A percentile compares a stretch with the other conserved stretches of the same genome.
Evolutionary conservation across 2,797 vertebrate genomes (phyloP).

Genomic region (Sparus aurata): DNA sequence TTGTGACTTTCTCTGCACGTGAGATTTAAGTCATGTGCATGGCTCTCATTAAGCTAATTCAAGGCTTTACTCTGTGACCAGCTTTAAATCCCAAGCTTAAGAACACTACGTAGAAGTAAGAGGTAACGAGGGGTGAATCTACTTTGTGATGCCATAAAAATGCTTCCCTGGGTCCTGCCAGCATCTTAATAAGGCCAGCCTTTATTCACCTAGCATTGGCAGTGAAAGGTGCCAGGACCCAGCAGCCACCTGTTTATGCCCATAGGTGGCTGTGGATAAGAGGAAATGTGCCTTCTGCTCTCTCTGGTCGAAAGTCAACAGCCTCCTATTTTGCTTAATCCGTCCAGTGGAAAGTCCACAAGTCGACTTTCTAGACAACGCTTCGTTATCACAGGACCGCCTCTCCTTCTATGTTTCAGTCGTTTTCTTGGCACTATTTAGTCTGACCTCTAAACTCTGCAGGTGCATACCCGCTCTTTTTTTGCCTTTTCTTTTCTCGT

Average conservation of each 20-base stretch:
- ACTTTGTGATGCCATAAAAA: slow-evolving; percentile 61
- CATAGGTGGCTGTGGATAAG: slow-evolving; percentile 42
- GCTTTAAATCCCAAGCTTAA: slow-evolving; percentile 74
- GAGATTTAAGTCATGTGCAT: slow-evolving; percentile 75
- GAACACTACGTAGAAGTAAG: slow-evolving; percentile 60
- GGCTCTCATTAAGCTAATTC: slow-evolving; percentile 84
- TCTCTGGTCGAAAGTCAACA: slow-evolving; percentile 51
- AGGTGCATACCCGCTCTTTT: slow-evolving; percentile 46
- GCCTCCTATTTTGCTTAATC: slow-evolving; percentile 47
- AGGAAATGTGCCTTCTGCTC: slow-evolving; percentile 48
- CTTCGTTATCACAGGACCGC: slow-evolving; percentile 11
- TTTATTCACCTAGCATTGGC: slow-evolving; percentile 31
- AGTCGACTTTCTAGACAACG: slow-evolving; percentile 14
- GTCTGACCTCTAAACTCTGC: slow-evolving; percentile 18
- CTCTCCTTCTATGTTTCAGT: slow-evolving; percentile 34
- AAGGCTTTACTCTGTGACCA: slow-evolving; percentile 75
- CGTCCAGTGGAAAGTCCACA: slow-evolving; percentile 30
- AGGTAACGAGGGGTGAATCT: slow-evolving; percentile 69
- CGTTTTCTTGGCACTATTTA: slow-evolving; percentile 7
- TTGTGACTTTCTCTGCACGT: slow-evolving; percentile 71
- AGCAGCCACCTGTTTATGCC: slow-evolving; percentile 57
- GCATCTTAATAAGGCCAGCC: slow-evolving; percentile 39
- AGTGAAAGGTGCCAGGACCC: slow-evolving; percentile 38
- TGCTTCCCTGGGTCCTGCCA: slow-evolving; percentile 29
- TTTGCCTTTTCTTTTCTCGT: slow-evolving; percentile 42